These are phyloP conservation scores for Lagopus leucura DNA, from an alignment of 2,113 vertebrate genomes.

Conservation along the genomic window DNA sequence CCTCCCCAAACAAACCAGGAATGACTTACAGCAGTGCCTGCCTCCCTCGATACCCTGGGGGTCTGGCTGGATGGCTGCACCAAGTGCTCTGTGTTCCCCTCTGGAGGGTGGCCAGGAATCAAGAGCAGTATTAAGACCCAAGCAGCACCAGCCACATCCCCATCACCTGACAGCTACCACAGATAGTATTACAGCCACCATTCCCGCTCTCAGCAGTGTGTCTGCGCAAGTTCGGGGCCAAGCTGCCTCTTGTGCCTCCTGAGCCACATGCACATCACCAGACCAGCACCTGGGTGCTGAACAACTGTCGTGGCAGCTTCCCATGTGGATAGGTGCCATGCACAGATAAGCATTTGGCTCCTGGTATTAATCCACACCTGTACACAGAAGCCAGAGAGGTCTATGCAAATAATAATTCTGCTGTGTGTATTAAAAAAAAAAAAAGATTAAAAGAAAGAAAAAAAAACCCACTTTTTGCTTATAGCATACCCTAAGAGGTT, in stretches of 20 bases:
- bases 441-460: background rate
- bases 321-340: background rate
- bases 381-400: background rate
- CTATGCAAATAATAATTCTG: background rate
- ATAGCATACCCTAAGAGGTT: background rate
- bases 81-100: background rate
- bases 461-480: background rate
- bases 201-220: conserved; percentile 2
- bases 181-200: conserved; percentile 36
- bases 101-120: conserved; percentile 1
- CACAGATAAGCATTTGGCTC: background rate
- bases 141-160: background rate
- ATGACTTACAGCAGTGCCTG: background rate
- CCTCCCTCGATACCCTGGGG: background rate
- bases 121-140: conserved; percentile 26
- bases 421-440: background rate
- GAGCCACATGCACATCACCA: background rate
- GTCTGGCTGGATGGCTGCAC: background rate
- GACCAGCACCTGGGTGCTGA: background rate
- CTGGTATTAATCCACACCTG: background rate
- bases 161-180: conserved; percentile 30
- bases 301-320: background rate
- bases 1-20: conserved; percentile 18
- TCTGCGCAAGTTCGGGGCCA: background rate
- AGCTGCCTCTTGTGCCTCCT: background rate